Evolutionary conservation across 2,888 invertebrate genomes (phyloP), one percentile per base, ranked within the genome.

Genomic region (Cephus runcator): DNA sequence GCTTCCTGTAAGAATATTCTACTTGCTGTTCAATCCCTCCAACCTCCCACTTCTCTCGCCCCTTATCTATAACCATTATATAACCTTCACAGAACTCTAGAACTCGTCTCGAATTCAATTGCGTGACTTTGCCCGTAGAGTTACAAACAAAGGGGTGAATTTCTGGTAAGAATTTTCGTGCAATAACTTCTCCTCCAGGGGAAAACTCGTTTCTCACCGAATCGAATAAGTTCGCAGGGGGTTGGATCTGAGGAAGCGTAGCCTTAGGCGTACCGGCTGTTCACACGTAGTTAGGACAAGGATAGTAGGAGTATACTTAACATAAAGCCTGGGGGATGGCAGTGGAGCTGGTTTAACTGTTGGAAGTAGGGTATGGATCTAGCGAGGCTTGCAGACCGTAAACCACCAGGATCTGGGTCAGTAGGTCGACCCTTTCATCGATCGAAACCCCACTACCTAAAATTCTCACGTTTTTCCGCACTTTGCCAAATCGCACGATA

Each of bases 361-460:
- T 56, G 23, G 71, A 71, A n/a, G 69, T 56, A 77, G 35, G 30
- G 75, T 31, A 71, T 75, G 77, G 75, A 85, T 86, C 80, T 81
- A 83, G 83, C 83, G 82, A 81, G 81, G 83, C 82, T 56, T 81
- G 81, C 78, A 82, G 79, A 82, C 83, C 79, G 83, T 82, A 83
- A 84, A 83, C 81, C 12, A 73, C 40, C 80, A 77, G 78, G 80
- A 87, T 87, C 79, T 86, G 83, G 88, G 87, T 85, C 85, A 88
- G 83, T 86, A 79, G 86, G 88, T 88, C 88, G 86, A 82, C 85
- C 86, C 83, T 86, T 84, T 84, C 85, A 87, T 87, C 83, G 85
- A 88, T 85, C 85, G 83, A 81, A 23, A 79, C 81, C 84, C 83
- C 81, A 79, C 84, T 82, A 79, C 80, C 81, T 84, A 85, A 87